These are phyloP conservation scores for Sinella curviseta DNA, from an alignment of 1,140 invertebrate genomes.

Conservation along the genomic window DNA sequence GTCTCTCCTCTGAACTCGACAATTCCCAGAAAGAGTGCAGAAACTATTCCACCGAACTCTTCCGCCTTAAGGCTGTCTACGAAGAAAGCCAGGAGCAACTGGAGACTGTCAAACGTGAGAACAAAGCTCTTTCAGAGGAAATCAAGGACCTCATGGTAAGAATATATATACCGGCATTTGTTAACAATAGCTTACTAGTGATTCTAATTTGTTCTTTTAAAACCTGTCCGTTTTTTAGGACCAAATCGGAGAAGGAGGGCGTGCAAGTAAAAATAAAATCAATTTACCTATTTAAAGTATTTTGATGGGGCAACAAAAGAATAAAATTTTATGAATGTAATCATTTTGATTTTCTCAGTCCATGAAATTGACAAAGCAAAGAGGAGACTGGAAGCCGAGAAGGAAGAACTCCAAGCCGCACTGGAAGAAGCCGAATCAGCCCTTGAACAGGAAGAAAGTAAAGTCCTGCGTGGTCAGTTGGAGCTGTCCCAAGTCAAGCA, in stretches of 20 bases:
- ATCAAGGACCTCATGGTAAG: constrained; percentile 96
- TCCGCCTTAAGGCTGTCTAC: constrained; percentile 90
- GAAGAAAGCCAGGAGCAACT: constrained; percentile 96
- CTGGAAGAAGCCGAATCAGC: constrained; percentile 98
- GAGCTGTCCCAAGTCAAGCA: constrained; percentile 95
- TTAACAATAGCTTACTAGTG: constrained; percentile 55
- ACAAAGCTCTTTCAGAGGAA: constrained; percentile 94
- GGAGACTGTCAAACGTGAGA: constrained; percentile 95
- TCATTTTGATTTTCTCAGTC: too few species aligned
- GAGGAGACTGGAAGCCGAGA: constrained; percentile 96
- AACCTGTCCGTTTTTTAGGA: too few species aligned
- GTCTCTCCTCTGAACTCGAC: constrained; percentile 93
- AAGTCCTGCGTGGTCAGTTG: constrained; percentile 91
- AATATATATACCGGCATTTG: constrained; percentile 69
- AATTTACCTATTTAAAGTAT: too few species aligned
- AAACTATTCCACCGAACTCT: constrained; percentile 59
- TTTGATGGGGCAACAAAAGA: too few species aligned
- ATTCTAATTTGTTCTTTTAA: not conserved
- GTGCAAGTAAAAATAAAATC: too few species aligned
- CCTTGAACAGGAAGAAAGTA: constrained; percentile 97
- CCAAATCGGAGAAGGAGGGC: constrained; percentile 96
- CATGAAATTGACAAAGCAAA: constrained; percentile 98
- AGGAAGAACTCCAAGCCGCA: constrained; percentile 97
- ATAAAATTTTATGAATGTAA: too few species aligned
- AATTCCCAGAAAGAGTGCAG: constrained; percentile 78